Evolutionary conservation across 2,888 invertebrate species (phyloP), one percentile per base, ranked within the genome.

Genomic region (Quadroppia sp.): DNA sequence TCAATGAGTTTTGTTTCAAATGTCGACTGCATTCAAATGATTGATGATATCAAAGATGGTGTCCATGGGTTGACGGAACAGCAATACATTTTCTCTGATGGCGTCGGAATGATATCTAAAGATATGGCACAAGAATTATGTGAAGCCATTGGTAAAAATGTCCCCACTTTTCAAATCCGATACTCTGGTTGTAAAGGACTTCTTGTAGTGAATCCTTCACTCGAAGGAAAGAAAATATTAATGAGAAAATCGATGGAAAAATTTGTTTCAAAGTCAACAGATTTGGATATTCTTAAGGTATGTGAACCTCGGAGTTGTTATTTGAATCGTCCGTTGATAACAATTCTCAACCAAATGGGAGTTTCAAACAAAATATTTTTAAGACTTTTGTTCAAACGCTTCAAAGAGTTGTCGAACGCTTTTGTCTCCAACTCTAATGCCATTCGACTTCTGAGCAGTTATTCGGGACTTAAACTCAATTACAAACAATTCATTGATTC

Each of bases 261-360:
- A 64, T 75, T 75, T 13, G 73, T 64, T 2, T 75, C 67, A 6
- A 15, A 71, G 11, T 59, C 42, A 1, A 30, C 28, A 1, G 71
- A 72, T 11, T 69, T 75, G 48, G 73, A 75, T 30, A 42, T 75
- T 4, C 40, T 75, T 20, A 75, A 75, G 50, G 42, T 61, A 1
- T 50, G 36, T 0, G 72, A 75, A 56, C 64, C 64, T 20, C 50
- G 75, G 0, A 32, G 23, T 67, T 28, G 50, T 32, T 72, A 64
- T 50, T 72, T 77, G n/a, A 77, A 77, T 56, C 73, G 75, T 7
- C 77, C 75, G 3, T 73, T 77, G 11, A 76, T 77, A 11, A 75
- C 77, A 7, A 77, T 77, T 30, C 61, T 77, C 15, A 76, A 77
- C 17, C 76, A 76, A 25, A 40, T 76, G 15, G 77, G 77, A 17